Evolutionary conservation across 2,888 invertebrate genomes (phyloP).

Genomic region (Pomacea canaliculata): DNA sequence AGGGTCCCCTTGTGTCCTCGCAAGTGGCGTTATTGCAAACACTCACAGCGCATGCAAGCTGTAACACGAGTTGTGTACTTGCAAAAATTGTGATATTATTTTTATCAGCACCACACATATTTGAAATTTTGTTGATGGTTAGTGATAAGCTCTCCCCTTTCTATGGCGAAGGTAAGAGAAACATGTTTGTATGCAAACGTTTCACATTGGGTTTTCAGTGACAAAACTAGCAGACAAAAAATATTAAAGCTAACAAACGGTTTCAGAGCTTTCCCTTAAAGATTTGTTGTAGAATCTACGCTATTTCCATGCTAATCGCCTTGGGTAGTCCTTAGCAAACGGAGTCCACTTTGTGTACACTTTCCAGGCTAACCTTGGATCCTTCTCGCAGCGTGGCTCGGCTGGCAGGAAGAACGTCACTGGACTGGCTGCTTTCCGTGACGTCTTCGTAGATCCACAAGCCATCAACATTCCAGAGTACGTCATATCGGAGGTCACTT

Average conservation of each 20-base stretch:
- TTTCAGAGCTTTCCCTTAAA: too few relatives aligned
- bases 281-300: too few relatives aligned
- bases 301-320: too few relatives aligned
- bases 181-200: too few relatives aligned
- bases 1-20: slow-evolving; percentile 40
- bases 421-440: slow-evolving; percentile 10
- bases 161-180: too few relatives aligned
- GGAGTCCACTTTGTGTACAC: too few relatives aligned
- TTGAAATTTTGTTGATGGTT: not conserved
- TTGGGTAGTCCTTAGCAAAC: too few relatives aligned
- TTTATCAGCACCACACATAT: not conserved
- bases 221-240: too few relatives aligned
- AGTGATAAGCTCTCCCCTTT: too few relatives aligned
- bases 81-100: too few relatives aligned
- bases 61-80: slow-evolving; percentile 9
- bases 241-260: too few relatives aligned
- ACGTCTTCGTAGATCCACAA: slow-evolving; percentile 30
- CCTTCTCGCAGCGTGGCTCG: slow-evolving; percentile 37
- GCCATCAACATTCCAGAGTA: slow-evolving; percentile 44
- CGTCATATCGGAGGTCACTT: slow-evolving; percentile 27
- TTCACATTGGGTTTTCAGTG: too few relatives aligned
- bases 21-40: slow-evolving; percentile 41
- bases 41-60: slow-evolving; percentile 49
- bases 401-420: slow-evolving; percentile 21
- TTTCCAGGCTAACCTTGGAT: slow-evolving; percentile 34